Base-by-base conservation (phyloP, 2,888 invertebrate genomes). In the Mimas tiliae region DNA sequence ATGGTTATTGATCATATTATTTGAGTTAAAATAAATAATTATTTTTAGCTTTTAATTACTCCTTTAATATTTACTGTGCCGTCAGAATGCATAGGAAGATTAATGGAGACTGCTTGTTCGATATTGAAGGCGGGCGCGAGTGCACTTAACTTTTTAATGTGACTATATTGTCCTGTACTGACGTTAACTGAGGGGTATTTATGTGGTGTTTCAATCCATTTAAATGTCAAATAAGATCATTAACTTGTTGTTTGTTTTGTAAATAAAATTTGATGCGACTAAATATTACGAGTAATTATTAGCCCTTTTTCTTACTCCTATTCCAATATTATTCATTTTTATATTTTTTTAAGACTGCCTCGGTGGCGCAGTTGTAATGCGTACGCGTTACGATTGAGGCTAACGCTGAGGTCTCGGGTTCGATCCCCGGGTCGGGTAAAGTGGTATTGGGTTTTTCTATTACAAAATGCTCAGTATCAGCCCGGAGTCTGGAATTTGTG, bases 81-180 rank as follows among this genome's bases (percentile, higher is more conserved):
- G 9, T 19, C 42, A 6, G 19, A 58, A 42, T 58, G 72, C 72
- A 72, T 71, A 62, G 48, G 21, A 45, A 66, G 70, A 74, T 74
- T 72, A 76, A 74, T 75, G 71, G 66, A 67, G 62, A 53, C 66
- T 71, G 70, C 73, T 72, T 74, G 70, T 62, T 67, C 51, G 62
- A 70, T 65, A 71, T 70, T 65, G 67, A 67, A 70, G 69, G 63
- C 55, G 62, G 33, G 66, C 69, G 67, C 71, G 68, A 73, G 68
- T 71, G 73, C 73, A 72, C 70, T 75, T 75, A 70, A 70, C 68
- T 72, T 72, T 74, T 74, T 64, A 71, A 73, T 58, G 58, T 58
- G 58, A 38, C 38, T 58, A 58, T 42, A 58, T 58, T 58, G 58
- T 58, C 58, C 19, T 58, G 42, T 42, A 12, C 58, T 58, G 58